Percentiles rank a stretch among this genome's conserved stretches.
Conservation (phyloP, 1,140 invertebrate genomes). For the Coptotermes formosanus region DNA sequence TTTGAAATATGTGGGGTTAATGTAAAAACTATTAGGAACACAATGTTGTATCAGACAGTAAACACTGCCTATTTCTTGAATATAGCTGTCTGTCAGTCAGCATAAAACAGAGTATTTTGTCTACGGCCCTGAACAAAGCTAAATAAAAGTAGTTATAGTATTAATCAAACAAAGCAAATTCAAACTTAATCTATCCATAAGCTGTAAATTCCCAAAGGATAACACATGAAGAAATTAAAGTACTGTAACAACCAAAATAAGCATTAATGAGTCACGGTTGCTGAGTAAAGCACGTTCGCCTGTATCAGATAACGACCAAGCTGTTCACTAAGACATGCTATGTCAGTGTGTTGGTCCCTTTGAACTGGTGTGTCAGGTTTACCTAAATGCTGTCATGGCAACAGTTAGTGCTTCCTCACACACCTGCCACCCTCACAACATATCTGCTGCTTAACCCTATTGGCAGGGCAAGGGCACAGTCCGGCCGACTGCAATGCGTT, state of each 20-base stretch:
- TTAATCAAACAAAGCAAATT: conserved; percentile 7
- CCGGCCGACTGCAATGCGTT: too few species aligned
- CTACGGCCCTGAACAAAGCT: conserved; percentile 7
- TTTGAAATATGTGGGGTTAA: too few species aligned
- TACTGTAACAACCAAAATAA: neutral
- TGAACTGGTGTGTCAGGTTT: neutral
- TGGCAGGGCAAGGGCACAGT: too few species aligned
- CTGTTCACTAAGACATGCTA: neutral
- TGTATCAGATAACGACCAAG: neutral
- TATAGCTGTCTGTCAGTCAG: too few species aligned
- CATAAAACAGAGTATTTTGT: neutral
- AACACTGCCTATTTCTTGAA: too few species aligned
- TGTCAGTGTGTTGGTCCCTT: neutral
- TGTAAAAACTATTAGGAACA: too few species aligned
- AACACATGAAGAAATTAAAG: neutral
- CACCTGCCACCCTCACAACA: too few species aligned
- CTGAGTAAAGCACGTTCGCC: neutral
- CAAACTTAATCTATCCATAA: neutral
- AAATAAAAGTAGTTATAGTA: neutral
- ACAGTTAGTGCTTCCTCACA: too few species aligned
- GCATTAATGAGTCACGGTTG: neutral
- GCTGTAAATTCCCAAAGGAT: neutral
- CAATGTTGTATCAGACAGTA: too few species aligned
- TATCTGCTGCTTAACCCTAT: too few species aligned
- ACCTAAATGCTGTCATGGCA: too few species aligned